A percentile compares a stretch with the other conserved stretches of the same genome.
These are phyloP conservation scores for Crocuta crocuta DNA, from an alignment of 2,113 vertebrate species.

Conservation along the genomic window DNA sequence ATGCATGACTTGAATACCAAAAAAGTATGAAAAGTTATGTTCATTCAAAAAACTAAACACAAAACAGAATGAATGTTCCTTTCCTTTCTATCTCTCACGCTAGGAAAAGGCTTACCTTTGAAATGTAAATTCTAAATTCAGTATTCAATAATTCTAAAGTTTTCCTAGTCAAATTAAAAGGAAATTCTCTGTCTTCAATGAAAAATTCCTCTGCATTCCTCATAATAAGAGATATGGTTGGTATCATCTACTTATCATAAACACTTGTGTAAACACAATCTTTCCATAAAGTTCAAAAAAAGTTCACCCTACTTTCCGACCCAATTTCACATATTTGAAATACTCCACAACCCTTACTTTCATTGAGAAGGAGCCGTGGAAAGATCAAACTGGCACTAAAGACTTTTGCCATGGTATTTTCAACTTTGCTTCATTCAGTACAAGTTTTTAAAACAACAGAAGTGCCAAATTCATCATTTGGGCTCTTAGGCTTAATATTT, in stretches of 20 bases:
- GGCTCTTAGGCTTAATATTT: background rate
- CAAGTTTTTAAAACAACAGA: background rate
- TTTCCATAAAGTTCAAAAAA: slow-evolving; percentile 32
- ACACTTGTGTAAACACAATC: slow-evolving; percentile 57
- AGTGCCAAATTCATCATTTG: background rate
- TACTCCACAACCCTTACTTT: background rate
- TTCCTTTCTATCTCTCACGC: background rate
- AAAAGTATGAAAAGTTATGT: background rate
- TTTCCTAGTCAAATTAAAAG: slow-evolving; percentile 52
- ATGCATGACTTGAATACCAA: background rate
- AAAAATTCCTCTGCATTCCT: slow-evolving; percentile 49
- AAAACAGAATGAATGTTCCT: background rate
- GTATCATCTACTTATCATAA: slow-evolving; percentile 31
- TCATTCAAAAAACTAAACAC: background rate
- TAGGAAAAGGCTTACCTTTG: slow-evolving; percentile 36
- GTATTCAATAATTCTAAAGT: slow-evolving; percentile 48
- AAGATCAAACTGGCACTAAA: background rate
- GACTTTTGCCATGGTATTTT: background rate
- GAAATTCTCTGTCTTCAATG: slow-evolving; percentile 52
- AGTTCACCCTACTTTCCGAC: background rate
- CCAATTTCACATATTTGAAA: background rate
- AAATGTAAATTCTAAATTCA: slow-evolving; percentile 74
- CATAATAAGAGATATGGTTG: background rate
- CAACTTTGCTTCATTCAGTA: background rate
- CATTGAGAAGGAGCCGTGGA: background rate